A percentile compares a stretch with the other conserved stretches of the same genome.
phyloP scores from a whole-genome alignment of 1,140 invertebrate genomes.

The Eriocheir sinensis region DNA sequence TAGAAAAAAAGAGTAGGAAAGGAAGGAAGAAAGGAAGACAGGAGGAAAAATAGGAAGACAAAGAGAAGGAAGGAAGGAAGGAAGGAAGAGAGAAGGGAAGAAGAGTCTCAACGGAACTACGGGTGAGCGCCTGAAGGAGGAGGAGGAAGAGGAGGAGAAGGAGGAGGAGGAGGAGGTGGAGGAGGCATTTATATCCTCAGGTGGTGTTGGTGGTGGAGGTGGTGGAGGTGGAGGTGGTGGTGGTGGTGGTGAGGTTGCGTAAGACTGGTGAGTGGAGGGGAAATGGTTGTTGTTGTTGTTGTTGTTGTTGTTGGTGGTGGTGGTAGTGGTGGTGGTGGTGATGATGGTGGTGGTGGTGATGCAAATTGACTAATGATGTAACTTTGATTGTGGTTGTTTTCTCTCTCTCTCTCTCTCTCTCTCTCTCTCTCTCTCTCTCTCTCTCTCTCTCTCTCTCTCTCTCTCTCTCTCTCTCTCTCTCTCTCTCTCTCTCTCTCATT shows the following conservation, averaged over 20 bases:
- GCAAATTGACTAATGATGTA: too few relatives aligned
- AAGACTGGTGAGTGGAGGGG: too few relatives aligned
- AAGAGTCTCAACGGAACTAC: not conserved
- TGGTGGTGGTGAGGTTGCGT: too few relatives aligned
- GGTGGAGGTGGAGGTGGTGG: too few relatives aligned
- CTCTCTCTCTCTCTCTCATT: conserved; percentile 2
- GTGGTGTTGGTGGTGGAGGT: not conserved
- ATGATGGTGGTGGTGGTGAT: not conserved
- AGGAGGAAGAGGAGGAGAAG: not conserved
- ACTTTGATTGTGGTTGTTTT: not conserved
- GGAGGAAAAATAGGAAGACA: not conserved
- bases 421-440: not conserved
- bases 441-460: not conserved
- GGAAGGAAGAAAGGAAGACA: not conserved
- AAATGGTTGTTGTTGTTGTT: too few relatives aligned
- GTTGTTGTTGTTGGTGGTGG: too few relatives aligned
- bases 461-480: conserved; percentile 14
- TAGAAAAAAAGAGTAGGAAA: too few relatives aligned
- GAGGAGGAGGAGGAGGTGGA: too few relatives aligned
- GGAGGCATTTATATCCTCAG: too few relatives aligned
- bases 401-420: too few relatives aligned
- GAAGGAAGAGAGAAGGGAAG: too few relatives aligned
- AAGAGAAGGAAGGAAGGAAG: not conserved
- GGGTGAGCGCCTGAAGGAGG: not conserved
- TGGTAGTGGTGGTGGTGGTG: not conserved